Evolutionary conservation across 2,113 vertebrate species (phyloP).

Genomic region (Corydoras maculifer): DNA sequence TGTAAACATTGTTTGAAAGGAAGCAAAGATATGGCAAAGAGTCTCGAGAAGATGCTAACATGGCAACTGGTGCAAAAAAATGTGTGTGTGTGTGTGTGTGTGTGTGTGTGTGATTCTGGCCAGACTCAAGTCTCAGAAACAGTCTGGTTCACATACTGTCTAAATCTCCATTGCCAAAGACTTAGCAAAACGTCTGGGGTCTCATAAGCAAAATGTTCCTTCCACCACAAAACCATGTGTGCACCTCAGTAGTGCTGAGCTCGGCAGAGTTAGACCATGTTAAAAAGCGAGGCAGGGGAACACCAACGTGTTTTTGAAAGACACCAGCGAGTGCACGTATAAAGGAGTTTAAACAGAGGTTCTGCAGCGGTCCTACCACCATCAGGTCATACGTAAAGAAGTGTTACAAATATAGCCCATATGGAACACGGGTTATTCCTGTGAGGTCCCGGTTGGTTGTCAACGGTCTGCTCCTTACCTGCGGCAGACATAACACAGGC

Average conservation of each 20-base stretch:
- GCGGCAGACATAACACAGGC: conserved; percentile 38
- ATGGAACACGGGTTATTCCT: not conserved
- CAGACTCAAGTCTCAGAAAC: not conserved
- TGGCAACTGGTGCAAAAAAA: conserved; percentile 5
- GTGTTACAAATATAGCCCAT: not conserved
- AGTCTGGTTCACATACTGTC: not conserved
- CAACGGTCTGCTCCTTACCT: conserved; percentile 24
- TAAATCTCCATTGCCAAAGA: not conserved
- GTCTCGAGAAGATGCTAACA: conserved; percentile 45
- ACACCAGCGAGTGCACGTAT: not conserved
- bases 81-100: not conserved
- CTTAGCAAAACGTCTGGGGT: conserved; percentile 36
- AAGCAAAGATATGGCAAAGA: conserved; percentile 25
- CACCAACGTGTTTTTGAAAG: conserved; percentile 40
- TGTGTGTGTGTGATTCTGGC: too few species aligned
- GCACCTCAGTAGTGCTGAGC: conserved; percentile 56
- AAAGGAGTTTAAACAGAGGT: conserved; percentile 10
- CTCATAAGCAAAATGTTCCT: conserved; percentile 25
- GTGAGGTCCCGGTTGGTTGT: conserved; percentile 29
- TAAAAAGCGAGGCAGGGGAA: conserved; percentile 34
- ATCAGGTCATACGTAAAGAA: not conserved
- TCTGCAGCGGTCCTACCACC: not conserved
- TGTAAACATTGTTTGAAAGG: conserved; percentile 35
- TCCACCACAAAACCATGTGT: conserved; percentile 26
- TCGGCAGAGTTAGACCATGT: conserved; percentile 47